phyloP scores from a whole-genome alignment of 2,888 invertebrate genomes.

The Steinernema carpocapsae region DNA sequence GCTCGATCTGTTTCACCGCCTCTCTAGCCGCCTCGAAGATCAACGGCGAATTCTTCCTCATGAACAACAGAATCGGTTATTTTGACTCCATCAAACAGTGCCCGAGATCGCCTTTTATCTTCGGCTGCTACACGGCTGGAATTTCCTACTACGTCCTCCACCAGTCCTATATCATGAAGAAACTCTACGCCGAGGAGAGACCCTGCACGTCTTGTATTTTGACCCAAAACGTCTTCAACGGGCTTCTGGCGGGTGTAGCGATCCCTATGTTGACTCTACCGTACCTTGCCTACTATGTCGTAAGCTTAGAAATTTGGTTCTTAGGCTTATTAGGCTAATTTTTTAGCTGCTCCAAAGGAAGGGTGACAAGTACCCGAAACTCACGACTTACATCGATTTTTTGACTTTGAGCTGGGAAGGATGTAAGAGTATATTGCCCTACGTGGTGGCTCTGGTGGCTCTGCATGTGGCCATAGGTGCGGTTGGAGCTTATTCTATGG shows the following conservation, averaged over 20 bases:
- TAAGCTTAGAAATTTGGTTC: slow-evolving; percentile 39
- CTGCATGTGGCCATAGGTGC: slow-evolving; percentile 50
- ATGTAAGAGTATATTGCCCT: background rate
- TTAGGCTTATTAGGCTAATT: background rate
- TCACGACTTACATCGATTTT: slow-evolving; percentile 50
- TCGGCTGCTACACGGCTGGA: slow-evolving; percentile 58
- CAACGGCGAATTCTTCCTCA: slow-evolving; percentile 58
- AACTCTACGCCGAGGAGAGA: slow-evolving; percentile 39
- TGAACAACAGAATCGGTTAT: slow-evolving; percentile 45
- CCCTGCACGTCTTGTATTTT: slow-evolving; percentile 48
- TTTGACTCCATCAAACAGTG: slow-evolving; percentile 52
- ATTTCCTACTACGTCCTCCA: slow-evolving; percentile 53
- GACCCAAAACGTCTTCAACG: slow-evolving; percentile 43
- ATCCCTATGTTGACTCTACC: slow-evolving; percentile 61
- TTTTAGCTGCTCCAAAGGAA: slow-evolving; percentile 40
- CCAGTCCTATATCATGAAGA: slow-evolving; percentile 37
- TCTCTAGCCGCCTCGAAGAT: slow-evolving; percentile 56
- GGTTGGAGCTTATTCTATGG: slow-evolving; percentile 51
- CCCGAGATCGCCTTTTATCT: slow-evolving; percentile 59
- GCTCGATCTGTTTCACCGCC: slow-evolving; percentile 49
- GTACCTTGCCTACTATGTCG: slow-evolving; percentile 58
- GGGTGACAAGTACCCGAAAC: slow-evolving; percentile 40
- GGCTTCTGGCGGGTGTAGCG: slow-evolving; percentile 51
- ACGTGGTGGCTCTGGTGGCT: slow-evolving; percentile 3
- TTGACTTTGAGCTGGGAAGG: slow-evolving; percentile 47